phyloP scores from a whole-genome alignment of 1,140 invertebrate species.

The Diploscapter pachys region DNA sequence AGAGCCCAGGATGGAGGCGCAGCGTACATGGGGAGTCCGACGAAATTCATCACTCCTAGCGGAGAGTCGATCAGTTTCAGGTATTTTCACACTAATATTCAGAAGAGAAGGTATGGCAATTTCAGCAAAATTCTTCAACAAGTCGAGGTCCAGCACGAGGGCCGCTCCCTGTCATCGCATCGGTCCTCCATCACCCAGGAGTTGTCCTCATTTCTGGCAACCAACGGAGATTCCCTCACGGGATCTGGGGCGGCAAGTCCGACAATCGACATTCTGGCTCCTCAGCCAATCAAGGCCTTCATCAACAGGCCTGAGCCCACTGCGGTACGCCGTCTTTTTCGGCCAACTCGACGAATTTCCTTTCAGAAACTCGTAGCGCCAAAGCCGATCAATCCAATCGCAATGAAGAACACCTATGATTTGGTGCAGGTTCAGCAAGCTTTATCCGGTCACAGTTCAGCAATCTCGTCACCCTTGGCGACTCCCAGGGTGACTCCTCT shows the following conservation, averaged over 20 bases:
- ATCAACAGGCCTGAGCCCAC: constrained; percentile 7
- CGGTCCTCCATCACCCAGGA: background rate
- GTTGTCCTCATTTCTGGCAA: background rate
- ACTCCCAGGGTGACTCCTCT: constrained; percentile 28
- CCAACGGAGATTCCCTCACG: constrained; percentile 1
- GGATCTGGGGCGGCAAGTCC: constrained; percentile 18
- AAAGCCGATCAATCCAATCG: constrained; percentile 14
- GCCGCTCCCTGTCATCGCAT: background rate
- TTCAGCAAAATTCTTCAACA: constrained; percentile 37
- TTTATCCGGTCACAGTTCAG: constrained; percentile 18
- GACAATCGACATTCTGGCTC: constrained; percentile 25
- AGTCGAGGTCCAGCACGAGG: constrained; percentile 24
- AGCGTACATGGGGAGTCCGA: constrained; percentile 32
- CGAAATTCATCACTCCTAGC: constrained; percentile 34
- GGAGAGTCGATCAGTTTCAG: constrained; percentile 34
- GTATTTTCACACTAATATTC: background rate
- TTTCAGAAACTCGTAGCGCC: constrained; percentile 14
- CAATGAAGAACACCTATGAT: constrained; percentile 11
- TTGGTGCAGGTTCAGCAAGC: background rate
- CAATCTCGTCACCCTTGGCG: constrained; percentile 17
- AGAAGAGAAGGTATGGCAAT: background rate
- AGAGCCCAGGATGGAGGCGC: background rate
- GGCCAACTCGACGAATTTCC: background rate
- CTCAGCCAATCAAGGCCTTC: constrained; percentile 3
- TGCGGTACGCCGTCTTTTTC: background rate